A percentile compares a stretch with the other conserved stretches of the same genome.
Evolutionary conservation across 1,140 invertebrate genomes (phyloP).

Genomic region (Rhopalosiphum padi): DNA sequence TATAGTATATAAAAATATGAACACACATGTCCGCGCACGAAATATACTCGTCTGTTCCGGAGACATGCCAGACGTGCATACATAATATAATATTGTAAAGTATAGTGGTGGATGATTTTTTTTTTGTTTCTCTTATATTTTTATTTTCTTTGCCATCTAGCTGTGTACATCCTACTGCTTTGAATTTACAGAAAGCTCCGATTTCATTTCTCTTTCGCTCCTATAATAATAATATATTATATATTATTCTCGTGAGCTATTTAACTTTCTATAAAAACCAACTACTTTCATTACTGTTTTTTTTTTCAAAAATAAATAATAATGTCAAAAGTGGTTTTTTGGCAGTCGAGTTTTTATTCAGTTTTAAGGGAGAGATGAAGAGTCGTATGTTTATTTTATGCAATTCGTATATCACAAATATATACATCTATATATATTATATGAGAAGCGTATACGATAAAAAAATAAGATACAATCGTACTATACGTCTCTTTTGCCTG

Average conservation of each 20-base stretch:
- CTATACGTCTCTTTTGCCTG: not conserved
- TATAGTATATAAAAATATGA: no score
- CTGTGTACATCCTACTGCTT: not conserved
- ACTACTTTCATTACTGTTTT: not conserved
- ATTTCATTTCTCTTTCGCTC: not conserved
- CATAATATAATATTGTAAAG: not conserved
- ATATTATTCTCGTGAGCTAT: not conserved
- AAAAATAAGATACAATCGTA: not conserved
- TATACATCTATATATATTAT: not conserved
- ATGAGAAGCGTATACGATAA: not conserved
- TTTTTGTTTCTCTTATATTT: not conserved
- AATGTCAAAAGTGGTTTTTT: not conserved
- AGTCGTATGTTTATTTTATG: slow-evolving; percentile 12
- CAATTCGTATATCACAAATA: not conserved
- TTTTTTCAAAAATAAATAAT: not conserved
- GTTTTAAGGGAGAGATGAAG: not conserved
- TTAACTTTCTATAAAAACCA: slow-evolving; percentile 16
- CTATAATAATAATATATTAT: not conserved
- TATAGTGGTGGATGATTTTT: not conserved
- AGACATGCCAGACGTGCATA: not conserved
- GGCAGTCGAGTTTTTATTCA: not conserved
- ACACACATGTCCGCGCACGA: not conserved
- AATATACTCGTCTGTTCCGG: not conserved
- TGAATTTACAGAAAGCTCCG: not conserved
- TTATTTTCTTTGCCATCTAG: not conserved